Evolutionary conservation across 2,797 vertebrate genomes (phyloP), one percentile per base, ranked within the genome.

Genomic region (Coendou prehensilis): DNA sequence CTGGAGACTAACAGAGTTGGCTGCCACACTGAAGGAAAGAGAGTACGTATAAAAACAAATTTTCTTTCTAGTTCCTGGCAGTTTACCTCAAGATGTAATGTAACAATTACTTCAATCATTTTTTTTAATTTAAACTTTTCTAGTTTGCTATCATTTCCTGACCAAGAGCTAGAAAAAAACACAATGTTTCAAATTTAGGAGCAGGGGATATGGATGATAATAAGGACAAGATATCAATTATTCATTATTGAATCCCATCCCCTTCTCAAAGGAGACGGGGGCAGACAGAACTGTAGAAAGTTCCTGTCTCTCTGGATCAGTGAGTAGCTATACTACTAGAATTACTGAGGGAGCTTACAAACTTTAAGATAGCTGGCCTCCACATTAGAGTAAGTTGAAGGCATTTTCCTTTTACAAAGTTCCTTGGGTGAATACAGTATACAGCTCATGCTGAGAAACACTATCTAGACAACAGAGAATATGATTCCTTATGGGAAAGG

Each of bases 51-150:
- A 82, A 79, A 95, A 89, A 82, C 23, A 33, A 87, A 67, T 50
- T 67, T 87, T 90, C 88, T 79, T 56, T 83, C 71, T 79, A 61
- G 86, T 92, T 95, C 18, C 81, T 67, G 15, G 56, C 41, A n/a
- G 45, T 45, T 71, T 64, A 89, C 18, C 64, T 96, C 54, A 95
- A 88, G 84, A 63, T 95, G 89, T 89, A 83, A 83, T 73, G 18
- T 87, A 91, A 86, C 23, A 69, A 14, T n/a, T 87, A 10, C 71
- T 81, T 91, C 47, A 83, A 86, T 75, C 1, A n/a, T 47, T 37
- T 79, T 56, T 94, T 93, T 87, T 47, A 47, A 95, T 47, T 67
- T 82, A 78, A 89, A 45, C n/a, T 94, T 83, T 80, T 93, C 89
- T 93, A 85, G 28, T 87, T 86, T n/a, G 54, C n/a, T 78, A 41